Evolutionary conservation across 2,888 invertebrate genomes (phyloP), one percentile per base, ranked within the genome.

Genomic region (Cactoblastis cactorum): DNA sequence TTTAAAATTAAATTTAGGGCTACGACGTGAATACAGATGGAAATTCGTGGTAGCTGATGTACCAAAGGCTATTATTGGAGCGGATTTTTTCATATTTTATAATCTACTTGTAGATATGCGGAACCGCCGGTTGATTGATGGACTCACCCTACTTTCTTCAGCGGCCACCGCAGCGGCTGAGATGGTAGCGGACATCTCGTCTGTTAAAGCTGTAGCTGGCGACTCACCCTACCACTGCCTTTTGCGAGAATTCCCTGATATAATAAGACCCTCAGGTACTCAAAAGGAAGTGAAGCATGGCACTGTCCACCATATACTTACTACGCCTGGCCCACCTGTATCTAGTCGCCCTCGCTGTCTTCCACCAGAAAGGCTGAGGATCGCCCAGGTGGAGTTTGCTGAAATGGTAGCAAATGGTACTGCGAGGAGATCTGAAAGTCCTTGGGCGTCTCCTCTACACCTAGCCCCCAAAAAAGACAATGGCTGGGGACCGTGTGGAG

Each of bases 1-100:
- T 5, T 48, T 63, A 1, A 24, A 47, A 0, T 18, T 65, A 0
- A 47, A 53, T 47, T 51, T 49, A 5, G 62, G 60, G 0, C 50
- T 66, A 4, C 45, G 61, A 6, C 50, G 59, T 15, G 51, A 41
- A 5, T 74, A 68, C 22, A 41, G 46, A 0, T 77, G 73, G 73
- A 56, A 57, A 2, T 78, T 77, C 50, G 54, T 65, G 0, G 54
- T 78, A 2, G 76, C 74, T 0, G 69, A 76, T 35, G 67, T 74
- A 0, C 45, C 66, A 0, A 67, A 61, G 22, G 67, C 76, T 0
- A 77, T 78, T 6, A 46, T 46, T 12, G 46, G 46, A 5, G 51
- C 48, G 0, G 55, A 55, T 53, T 55, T 55, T 41, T 24, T 53
- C 18, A 33, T 32, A 9, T 37, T 41, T 49, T 55, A 51, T 17